Evolutionary conservation across 2,113 vertebrate genomes (phyloP), one percentile per base, ranked within the genome.

Genomic region (Elephantulus edwardii): DNA sequence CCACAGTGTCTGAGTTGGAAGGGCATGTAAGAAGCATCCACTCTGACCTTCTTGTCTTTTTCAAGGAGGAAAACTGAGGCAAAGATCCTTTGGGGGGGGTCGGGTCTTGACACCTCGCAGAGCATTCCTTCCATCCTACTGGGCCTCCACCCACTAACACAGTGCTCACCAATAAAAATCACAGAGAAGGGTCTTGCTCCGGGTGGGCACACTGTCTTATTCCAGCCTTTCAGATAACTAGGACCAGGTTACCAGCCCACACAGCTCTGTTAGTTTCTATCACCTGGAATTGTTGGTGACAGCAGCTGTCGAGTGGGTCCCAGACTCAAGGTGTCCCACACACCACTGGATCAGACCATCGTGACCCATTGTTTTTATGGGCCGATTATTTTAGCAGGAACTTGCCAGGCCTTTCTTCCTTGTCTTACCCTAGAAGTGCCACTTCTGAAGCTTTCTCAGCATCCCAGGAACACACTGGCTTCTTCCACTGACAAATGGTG

Each of bases 81-180:
- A 58, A 33, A 58, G 46, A 40, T 50, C 8, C 8, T 50, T 50
- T 50, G 20, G 46, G 46, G 20, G 44, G 35, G 48, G 35, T 80
- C 58, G 5, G 52, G 33, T 17, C 33, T 24, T 19, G 71, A 26
- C 60, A 17, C 35, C 35, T 46, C 33, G 11, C 2, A 14, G 3
- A 22, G 52, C 26, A 16, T 48, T 28, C 17, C 30, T 30, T 35
- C 48, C 13, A 0, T 6, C 44, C 1, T 2, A 28, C 52, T 13
- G 11, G n/a, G n/a, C n/a, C 22, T 33, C 58, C n/a, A 22, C 35
- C 13, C 5, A 26, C 20, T 1, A 50, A 44, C 14, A 14, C 22
- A n/a, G 22, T 30, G 6, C 0, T 2, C 1, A 0, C 54, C 19
- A 12, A 2, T 6, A 0, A 68, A 88, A 38, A 48, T 0, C 2